These are phyloP conservation scores for Thera obeliscata DNA, from an alignment of 2,888 invertebrate genomes.

Conservation along the genomic window DNA sequence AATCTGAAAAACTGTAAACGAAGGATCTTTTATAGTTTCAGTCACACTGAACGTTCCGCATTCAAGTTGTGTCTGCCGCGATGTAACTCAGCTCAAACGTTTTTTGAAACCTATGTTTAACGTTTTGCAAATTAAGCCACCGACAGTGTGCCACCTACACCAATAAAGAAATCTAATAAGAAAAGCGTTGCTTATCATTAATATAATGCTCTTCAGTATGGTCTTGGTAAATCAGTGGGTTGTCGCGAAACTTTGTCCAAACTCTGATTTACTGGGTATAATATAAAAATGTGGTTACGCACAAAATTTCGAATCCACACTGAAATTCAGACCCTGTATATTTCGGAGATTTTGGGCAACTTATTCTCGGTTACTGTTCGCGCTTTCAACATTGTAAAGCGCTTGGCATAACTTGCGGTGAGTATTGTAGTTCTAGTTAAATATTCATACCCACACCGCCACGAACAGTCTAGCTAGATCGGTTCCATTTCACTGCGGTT, in stretches of 20 bases:
- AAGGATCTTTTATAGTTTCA: no score
- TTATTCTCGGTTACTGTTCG: neutral
- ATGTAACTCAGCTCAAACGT: no score
- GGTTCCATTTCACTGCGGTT: conserved; percentile 31
- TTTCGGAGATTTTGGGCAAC: neutral
- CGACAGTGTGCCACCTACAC: no score
- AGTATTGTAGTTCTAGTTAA: conserved; percentile 26
- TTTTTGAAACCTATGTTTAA: no score
- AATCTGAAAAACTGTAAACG: no score
- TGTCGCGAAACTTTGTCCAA: neutral
- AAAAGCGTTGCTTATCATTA: no score
- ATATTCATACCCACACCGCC: conserved; percentile 23
- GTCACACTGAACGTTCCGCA: no score
- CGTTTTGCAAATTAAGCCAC: no score
- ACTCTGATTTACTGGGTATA: neutral
- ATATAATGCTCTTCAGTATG: neutral
- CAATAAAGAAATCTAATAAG: no score
- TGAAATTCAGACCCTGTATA: neutral
- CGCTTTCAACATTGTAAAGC: neutral
- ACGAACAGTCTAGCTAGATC: conserved; percentile 42
- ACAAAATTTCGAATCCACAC: neutral
- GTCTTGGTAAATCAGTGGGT: neutral
- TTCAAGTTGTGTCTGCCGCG: no score
- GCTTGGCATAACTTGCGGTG: conserved; percentile 22
- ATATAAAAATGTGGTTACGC: neutral